phyloP scores from a whole-genome alignment of 2,888 invertebrate genomes.

The Metalampra italica region DNA sequence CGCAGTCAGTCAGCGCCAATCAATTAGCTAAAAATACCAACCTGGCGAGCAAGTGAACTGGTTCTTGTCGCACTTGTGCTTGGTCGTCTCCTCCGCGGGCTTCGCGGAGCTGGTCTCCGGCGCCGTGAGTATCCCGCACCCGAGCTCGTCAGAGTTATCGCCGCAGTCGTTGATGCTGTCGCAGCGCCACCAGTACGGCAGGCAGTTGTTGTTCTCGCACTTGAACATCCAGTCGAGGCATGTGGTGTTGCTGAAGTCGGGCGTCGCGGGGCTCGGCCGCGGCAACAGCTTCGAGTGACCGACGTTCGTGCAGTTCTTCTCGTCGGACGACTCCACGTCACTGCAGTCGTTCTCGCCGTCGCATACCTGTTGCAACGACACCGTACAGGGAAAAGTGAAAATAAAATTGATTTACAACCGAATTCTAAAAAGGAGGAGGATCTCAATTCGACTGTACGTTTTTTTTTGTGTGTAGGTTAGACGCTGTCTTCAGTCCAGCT shows the following conservation, averaged over 20 bases:
- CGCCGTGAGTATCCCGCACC: conserved; percentile 59
- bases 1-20: too few species aligned
- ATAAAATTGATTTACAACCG: background rate
- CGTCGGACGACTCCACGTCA: conserved; percentile 83
- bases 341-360: conserved; percentile 85
- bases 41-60: conserved; percentile 69
- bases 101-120: conserved; percentile 33
- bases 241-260: conserved; percentile 49
- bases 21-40: too few species aligned
- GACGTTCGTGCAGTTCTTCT: conserved; percentile 80
- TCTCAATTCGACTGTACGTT: background rate
- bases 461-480: too few species aligned
- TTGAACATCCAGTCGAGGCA: conserved; percentile 89
- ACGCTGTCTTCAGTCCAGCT: conserved; percentile 81
- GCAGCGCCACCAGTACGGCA: conserved; percentile 90
- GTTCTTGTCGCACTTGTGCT: conserved; percentile 52
- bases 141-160: conserved; percentile 85
- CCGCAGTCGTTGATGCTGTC: conserved; percentile 87
- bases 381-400: background rate
- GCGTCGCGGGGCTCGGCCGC: conserved; percentile 38
- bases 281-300: conserved; percentile 48
- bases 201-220: conserved; percentile 83
- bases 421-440: too few species aligned
- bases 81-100: conserved; percentile 33
- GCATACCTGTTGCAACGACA: conserved; percentile 76